phyloP scores from a whole-genome alignment of 2,113 vertebrate species.

The Cynocephalus volans region DNA sequence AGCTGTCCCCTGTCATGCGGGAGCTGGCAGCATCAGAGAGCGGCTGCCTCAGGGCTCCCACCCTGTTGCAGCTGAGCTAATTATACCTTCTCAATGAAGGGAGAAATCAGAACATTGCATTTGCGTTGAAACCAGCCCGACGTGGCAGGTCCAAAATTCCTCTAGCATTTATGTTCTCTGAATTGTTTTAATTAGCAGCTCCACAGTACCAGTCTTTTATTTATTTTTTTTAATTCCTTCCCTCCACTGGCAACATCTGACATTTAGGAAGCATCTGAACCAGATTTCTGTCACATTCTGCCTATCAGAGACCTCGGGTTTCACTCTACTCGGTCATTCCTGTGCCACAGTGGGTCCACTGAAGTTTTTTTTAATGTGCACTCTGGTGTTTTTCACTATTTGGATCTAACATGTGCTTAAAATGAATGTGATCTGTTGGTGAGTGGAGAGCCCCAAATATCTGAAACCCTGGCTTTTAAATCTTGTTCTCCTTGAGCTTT shows the following conservation, averaged over 20 bases:
- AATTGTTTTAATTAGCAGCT: slow-evolving; percentile 83
- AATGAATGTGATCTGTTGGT: not conserved
- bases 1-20: slow-evolving; percentile 38
- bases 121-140: slow-evolving; percentile 76
- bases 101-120: slow-evolving; percentile 67
- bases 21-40: slow-evolving; percentile 53
- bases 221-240: slow-evolving; percentile 71
- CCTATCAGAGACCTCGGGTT: slow-evolving; percentile 69
- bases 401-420: not conserved
- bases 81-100: slow-evolving; percentile 76
- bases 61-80: slow-evolving; percentile 77
- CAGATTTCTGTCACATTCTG: slow-evolving; percentile 76
- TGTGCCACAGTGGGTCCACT: slow-evolving; percentile 49
- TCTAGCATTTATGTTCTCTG: slow-evolving; percentile 81
- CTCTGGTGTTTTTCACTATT: slow-evolving; percentile 51
- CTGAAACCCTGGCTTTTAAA: slow-evolving; percentile 7
- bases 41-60: slow-evolving; percentile 1
- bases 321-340: slow-evolving; percentile 64
- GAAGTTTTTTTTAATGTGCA: not conserved
- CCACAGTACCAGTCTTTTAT: slow-evolving; percentile 72
- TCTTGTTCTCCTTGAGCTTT: not conserved
- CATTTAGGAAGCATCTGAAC: slow-evolving; percentile 79
- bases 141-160: slow-evolving; percentile 69
- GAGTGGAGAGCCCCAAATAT: not conserved
- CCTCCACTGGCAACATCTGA: slow-evolving; percentile 78